Evolutionary conservation across 1,140 invertebrate species (phyloP).

Genomic region (Macrobrachium nipponense): DNA sequence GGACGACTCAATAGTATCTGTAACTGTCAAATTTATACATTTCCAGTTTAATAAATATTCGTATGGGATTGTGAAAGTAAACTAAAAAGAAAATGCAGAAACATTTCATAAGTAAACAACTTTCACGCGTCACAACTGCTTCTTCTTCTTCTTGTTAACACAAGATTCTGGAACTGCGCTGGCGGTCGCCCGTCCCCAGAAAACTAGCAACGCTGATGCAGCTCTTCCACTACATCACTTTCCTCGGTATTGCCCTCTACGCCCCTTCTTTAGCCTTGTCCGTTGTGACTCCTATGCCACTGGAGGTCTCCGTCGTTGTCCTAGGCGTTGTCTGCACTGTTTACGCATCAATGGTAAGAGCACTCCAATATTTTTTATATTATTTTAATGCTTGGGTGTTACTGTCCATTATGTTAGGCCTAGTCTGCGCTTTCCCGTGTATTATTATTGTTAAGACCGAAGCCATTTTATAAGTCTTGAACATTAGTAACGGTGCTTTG

Average conservation of each 20-base stretch:
- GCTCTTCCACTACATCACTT: slow-evolving; percentile 26
- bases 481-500: no score
- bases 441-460: no score
- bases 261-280: slow-evolving; percentile 48
- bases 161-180: slow-evolving; percentile 29
- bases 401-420: background rate
- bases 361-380: background rate
- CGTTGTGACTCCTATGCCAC: slow-evolving; percentile 38
- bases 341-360: slow-evolving; percentile 43
- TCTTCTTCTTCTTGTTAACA: background rate
- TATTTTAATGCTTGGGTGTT: background rate
- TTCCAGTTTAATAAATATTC: no score
- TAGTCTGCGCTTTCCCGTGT: no score
- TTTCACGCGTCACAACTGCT: background rate
- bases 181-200: background rate
- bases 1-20: no score
- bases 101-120: background rate
- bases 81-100: no score
- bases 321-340: slow-evolving; percentile 35
- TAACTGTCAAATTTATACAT: no score
- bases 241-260: slow-evolving; percentile 43
- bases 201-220: slow-evolving; percentile 11
- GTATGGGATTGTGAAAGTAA: no score
- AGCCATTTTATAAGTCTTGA: no score
- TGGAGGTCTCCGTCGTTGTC: slow-evolving; percentile 17